Conservation (phyloP, 2,797 vertebrate species). For the Anguilla marmorata region DNA sequence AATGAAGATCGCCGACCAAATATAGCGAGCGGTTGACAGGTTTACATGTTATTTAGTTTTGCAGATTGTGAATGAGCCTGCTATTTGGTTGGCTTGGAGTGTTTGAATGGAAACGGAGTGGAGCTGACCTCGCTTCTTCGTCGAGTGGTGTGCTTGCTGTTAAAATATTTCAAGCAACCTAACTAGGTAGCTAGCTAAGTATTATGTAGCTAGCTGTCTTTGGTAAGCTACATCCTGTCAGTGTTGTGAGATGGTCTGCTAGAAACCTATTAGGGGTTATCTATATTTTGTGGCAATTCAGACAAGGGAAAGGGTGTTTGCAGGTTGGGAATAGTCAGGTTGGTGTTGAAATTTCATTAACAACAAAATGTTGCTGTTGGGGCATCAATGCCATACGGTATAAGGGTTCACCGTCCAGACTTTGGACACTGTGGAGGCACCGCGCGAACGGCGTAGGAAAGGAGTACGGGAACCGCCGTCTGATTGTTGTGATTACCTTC, state of each 20-base stretch:
- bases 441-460: neutral
- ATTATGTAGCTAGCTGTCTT: neutral
- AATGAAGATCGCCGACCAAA: neutral
- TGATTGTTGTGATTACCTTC: neutral
- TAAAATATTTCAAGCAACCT: neutral
- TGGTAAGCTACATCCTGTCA: neutral
- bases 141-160: conserved; percentile 19
- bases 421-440: neutral
- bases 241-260: neutral
- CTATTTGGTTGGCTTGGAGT: neutral
- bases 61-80: neutral
- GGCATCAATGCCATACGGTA: neutral
- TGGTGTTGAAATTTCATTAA: conserved; percentile 13
- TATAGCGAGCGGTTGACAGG: neutral
- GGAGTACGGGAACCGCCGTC: neutral
- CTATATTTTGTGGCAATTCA: neutral
- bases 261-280: neutral
- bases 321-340: neutral
- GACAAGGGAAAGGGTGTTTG: neutral
- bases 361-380: conserved; percentile 19
- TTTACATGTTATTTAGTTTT: neutral
- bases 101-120: conserved; percentile 18
- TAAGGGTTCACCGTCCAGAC: neutral
- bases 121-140: conserved; percentile 23
- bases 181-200: neutral